Percentiles rank a stretch among this genome's conserved stretches.
These are phyloP conservation scores for Pammene aurita DNA, from an alignment of 2,888 invertebrate species.

Conservation along the genomic window DNA sequence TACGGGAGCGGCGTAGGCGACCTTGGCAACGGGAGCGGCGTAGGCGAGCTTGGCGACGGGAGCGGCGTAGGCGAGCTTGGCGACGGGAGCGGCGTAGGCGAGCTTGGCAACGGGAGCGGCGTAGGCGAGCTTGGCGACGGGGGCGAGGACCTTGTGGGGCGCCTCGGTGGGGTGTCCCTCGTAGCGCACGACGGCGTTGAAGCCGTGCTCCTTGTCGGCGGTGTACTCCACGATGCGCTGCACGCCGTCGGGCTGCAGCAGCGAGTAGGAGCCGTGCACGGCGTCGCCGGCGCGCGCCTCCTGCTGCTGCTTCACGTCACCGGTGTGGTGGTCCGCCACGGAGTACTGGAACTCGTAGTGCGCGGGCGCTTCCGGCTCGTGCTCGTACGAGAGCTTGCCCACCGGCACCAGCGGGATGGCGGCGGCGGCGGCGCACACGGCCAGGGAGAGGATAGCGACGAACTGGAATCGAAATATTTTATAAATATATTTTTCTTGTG, in stretches of 20 bases:
- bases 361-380: conserved; percentile 44
- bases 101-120: conserved; percentile 50
- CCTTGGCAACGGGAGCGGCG: conserved; percentile 49
- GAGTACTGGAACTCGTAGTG: conserved; percentile 74
- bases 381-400: conserved; percentile 53
- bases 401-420: conserved; percentile 56
- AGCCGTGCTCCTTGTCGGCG: conserved; percentile 55
- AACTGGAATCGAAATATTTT: conserved; percentile 53
- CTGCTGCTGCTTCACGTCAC: conserved; percentile 77
- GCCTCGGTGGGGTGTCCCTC: conserved; percentile 52
- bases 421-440: conserved; percentile 57
- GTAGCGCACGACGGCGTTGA: conserved; percentile 56
- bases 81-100: conserved; percentile 48
- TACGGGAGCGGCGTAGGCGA: conserved; percentile 54
- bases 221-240: conserved; percentile 76
- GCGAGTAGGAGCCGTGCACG: conserved; percentile 76
- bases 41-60: conserved; percentile 54
- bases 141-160: conserved; percentile 46
- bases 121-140: conserved; percentile 49
- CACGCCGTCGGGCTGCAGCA: conserved; percentile 77
- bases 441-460: conserved; percentile 63
- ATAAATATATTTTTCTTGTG: background rate
- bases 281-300: conserved; percentile 72
- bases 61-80: conserved; percentile 53
- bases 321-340: conserved; percentile 72